phyloP scores from a whole-genome alignment of 2,797 vertebrate genomes.

The Tympanoctomys barrerae region DNA sequence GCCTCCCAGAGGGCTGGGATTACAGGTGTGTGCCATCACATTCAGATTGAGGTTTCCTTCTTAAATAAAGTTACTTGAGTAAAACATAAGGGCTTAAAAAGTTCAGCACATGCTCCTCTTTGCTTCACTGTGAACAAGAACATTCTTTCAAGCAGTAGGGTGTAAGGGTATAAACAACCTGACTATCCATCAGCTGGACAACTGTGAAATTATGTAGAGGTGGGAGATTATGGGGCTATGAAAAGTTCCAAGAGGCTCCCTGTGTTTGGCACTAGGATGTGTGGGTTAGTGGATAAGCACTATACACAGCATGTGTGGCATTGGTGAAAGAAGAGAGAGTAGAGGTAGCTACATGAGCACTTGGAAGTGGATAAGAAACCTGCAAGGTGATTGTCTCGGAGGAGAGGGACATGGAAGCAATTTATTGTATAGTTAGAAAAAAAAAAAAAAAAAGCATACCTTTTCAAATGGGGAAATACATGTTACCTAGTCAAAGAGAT shows the following conservation, averaged over 20 bases:
- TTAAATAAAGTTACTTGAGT: background rate
- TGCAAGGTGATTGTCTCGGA: background rate
- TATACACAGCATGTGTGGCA: too few relatives aligned
- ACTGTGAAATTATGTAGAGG: background rate
- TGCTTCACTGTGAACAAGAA: background rate
- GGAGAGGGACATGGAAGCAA: background rate
- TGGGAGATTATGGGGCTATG: background rate
- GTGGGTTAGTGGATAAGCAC: background rate
- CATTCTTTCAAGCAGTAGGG: background rate
- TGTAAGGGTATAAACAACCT: background rate
- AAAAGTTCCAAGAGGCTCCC: background rate
- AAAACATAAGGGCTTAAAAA: background rate
- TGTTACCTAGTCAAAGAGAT: background rate
- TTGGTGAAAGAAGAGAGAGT: background rate
- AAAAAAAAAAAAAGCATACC: background rate
- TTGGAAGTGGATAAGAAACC: background rate
- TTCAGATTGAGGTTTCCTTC: background rate
- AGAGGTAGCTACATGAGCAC: fast-evolving
- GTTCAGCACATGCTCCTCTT: background rate
- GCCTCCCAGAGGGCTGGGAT: background rate
- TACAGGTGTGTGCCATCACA: background rate
- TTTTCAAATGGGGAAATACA: background rate
- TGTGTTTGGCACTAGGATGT: background rate
- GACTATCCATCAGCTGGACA: background rate
- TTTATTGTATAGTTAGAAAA: background rate